Conservation (phyloP, 2,888 invertebrate species). For the Drosophila crucigera region DNA sequence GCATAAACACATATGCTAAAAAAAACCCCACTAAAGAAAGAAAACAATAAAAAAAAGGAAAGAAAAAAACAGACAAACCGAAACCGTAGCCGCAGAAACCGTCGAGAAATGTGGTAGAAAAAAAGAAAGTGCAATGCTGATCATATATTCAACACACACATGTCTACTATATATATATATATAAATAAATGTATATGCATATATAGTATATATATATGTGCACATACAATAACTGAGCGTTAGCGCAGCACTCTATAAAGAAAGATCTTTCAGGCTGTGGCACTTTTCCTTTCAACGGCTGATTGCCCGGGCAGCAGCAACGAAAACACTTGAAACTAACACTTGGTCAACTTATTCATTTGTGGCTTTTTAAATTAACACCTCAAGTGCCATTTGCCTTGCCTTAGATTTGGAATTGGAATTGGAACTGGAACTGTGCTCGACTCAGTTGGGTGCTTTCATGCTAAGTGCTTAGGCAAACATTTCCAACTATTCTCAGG, state of each 20-base stretch:
- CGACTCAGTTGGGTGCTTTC: slow-evolving; percentile 13
- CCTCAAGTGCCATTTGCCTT: slow-evolving; percentile 40
- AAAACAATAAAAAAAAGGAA: slow-evolving; percentile 12
- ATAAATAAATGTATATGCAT: background rate
- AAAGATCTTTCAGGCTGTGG: slow-evolving; percentile 35
- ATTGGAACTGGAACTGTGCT: slow-evolving; percentile 27
- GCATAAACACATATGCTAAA: slow-evolving; percentile 38
- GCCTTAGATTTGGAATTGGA: slow-evolving; percentile 19
- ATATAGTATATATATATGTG: slow-evolving; percentile 1
- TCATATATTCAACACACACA: slow-evolving; percentile 2
- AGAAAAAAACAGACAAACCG: slow-evolving; percentile 16
- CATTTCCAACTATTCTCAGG: slow-evolving; percentile 14
- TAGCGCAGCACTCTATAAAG: slow-evolving; percentile 36
- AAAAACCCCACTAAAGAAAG: slow-evolving; percentile 9
- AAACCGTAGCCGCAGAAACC: slow-evolving; percentile 39
- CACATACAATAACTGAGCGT: slow-evolving; percentile 26
- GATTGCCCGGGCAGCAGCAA: slow-evolving; percentile 14
- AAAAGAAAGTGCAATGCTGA: slow-evolving; percentile 71
- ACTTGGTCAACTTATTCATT: slow-evolving; percentile 1
- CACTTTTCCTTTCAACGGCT: slow-evolving; percentile 57
- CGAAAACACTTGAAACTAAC: slow-evolving; percentile 4
- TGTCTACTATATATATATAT: slow-evolving; percentile 7
- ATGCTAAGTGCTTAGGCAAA: slow-evolving; percentile 46
- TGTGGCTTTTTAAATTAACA: slow-evolving; percentile 5
- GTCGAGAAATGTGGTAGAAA: slow-evolving; percentile 60